Conservation (phyloP, 2,888 invertebrate species). For the Harpagoxenus sublaevis region DNA sequence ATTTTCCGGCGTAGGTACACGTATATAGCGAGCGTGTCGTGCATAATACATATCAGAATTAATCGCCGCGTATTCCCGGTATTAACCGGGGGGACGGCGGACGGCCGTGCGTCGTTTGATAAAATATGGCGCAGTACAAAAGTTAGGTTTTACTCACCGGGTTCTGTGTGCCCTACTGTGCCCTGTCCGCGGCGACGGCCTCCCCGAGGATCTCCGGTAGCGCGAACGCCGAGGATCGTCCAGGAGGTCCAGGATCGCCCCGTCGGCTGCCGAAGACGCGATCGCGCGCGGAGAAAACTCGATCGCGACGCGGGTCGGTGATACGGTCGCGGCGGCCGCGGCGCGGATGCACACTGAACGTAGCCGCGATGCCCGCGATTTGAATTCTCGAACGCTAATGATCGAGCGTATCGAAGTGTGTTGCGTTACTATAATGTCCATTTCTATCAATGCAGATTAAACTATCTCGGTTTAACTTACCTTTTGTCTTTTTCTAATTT, state of each 20-base stretch:
- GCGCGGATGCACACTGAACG: neutral
- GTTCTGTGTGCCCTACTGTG: neutral
- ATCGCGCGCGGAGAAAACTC: neutral
- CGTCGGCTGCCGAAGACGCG: neutral
- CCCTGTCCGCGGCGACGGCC: neutral
- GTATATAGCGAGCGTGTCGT: constrained; percentile 56
- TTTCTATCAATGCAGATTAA: no score
- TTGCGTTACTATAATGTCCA: no score
- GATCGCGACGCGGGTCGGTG: neutral
- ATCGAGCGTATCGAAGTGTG: neutral
- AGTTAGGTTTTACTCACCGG: constrained; percentile 49
- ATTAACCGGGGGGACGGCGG: constrained; percentile 31
- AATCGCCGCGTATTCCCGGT: constrained; percentile 66
- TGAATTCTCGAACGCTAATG: neutral
- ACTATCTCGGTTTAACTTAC: no score
- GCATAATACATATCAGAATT: constrained; percentile 79
- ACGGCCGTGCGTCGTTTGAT: constrained; percentile 62
- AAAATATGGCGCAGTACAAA: constrained; percentile 58
- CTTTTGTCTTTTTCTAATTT: no score
- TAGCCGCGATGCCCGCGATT: neutral
- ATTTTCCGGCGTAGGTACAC: constrained; percentile 60
- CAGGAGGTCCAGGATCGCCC: neutral
- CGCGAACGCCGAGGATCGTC: neutral
- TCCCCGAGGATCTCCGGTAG: neutral
- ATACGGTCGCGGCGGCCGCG: neutral